phyloP scores from a whole-genome alignment of 1,140 invertebrate species.

The Neuroterus valhalla region DNA sequence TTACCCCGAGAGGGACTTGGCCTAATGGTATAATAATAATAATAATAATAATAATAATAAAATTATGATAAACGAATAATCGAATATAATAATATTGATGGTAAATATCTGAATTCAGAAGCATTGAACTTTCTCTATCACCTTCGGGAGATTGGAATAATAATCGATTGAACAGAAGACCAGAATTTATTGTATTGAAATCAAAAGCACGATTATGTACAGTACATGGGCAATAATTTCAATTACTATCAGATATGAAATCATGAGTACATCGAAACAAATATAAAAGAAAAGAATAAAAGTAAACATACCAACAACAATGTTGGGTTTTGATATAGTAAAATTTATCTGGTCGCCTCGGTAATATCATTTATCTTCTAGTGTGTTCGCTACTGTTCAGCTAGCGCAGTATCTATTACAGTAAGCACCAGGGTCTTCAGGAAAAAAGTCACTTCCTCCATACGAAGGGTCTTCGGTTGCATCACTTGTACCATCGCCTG shows the following conservation, averaged over 20 bases:
- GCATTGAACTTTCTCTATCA: no score
- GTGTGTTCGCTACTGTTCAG: constrained; percentile 19
- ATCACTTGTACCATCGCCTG: constrained; percentile 13
- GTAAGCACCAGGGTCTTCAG: neutral
- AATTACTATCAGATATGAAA: constrained; percentile 16
- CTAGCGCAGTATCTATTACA: constrained; percentile 3
- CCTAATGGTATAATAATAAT: no score
- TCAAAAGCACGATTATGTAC: constrained; percentile 8
- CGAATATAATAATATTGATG: no score
- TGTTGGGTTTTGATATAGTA: constrained; percentile 19
- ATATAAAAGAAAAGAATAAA: neutral
- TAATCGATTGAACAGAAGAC: neutral
- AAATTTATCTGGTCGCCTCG: constrained; percentile 6
- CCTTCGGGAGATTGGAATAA: neutral
- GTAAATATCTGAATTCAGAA: no score
- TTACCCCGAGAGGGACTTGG: no score
- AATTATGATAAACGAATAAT: no score
- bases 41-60: no score
- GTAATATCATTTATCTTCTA: constrained; percentile 1
- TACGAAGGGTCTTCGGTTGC: neutral
- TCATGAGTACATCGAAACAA: neutral
- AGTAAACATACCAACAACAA: neutral
- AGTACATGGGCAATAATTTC: constrained; percentile 25
- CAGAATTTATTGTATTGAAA: constrained; percentile 23
- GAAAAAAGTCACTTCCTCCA: constrained; percentile 1